A percentile compares a stretch with the other conserved stretches of the same genome.
Evolutionary conservation across 2,113 vertebrate species (phyloP).

Genomic region (Antechinus stuartii): DNA sequence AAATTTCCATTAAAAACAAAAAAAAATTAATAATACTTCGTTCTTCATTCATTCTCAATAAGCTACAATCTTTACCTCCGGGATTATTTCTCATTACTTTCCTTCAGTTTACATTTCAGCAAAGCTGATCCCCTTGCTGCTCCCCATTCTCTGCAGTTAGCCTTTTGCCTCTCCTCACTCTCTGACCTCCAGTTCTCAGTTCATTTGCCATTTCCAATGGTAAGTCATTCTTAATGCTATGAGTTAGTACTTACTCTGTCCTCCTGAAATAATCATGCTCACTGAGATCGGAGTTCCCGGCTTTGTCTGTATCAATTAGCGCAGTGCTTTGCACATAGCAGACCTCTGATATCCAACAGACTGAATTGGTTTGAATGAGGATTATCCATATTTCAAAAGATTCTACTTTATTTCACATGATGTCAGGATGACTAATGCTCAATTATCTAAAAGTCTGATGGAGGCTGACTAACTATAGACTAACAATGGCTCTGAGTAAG

Average conservation of each 20-base stretch:
- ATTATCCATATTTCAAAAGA: not conserved
- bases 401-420: slow-evolving; percentile 42
- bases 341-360: not conserved
- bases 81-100: not conserved
- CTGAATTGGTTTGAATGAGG: no score
- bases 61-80: not conserved
- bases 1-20: slow-evolving; percentile 39
- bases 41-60: slow-evolving; percentile 47
- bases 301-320: not conserved
- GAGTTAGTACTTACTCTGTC: not conserved
- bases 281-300: not conserved
- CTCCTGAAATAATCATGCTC: not conserved
- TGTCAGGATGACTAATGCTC: not conserved
- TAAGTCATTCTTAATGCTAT: not conserved
- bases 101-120: not conserved
- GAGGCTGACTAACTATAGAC: not conserved
- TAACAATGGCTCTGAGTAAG: not conserved
- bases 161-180: not conserved
- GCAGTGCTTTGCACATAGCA: no score
- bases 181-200: not conserved
- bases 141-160: not conserved
- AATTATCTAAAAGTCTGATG: not conserved
- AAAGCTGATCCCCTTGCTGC: not conserved
- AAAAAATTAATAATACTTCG: slow-evolving; percentile 36
- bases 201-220: not conserved